Evolutionary conservation across 2,113 vertebrate genomes (phyloP).

Genomic region (Gavia stellata): DNA sequence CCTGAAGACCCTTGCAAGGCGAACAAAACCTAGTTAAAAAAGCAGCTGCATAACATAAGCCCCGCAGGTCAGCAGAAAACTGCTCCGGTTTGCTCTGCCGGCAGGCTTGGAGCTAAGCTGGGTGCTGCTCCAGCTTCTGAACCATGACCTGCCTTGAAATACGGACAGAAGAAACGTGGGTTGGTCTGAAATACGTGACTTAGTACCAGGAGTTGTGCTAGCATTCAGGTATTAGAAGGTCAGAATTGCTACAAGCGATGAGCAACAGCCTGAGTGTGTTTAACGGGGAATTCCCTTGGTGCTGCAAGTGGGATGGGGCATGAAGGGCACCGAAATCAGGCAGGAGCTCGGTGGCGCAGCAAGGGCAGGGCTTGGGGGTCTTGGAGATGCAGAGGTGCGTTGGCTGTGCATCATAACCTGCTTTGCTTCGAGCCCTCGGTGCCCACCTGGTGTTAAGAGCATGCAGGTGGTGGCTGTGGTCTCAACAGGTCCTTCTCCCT

Average conservation of each 20-base stretch:
- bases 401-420: neutral
- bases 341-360: neutral
- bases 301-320: neutral
- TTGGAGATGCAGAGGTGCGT: neutral
- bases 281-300: neutral
- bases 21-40: neutral
- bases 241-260: neutral
- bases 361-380: neutral
- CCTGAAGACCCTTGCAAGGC: neutral
- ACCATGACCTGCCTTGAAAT: neutral
- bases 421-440: neutral
- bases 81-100: neutral
- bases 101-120: neutral
- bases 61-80: no score
- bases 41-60: fast-evolving
- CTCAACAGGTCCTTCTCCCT: neutral
- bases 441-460: no score
- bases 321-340: neutral
- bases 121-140: no score
- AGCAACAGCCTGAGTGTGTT: no score
- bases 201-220: neutral
- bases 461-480: neutral
- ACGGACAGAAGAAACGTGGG: neutral
- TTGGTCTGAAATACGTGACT: neutral
- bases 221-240: fast-evolving